Conservation (phyloP, 2,797 vertebrate species). For the Silurus aristotelis region DNA sequence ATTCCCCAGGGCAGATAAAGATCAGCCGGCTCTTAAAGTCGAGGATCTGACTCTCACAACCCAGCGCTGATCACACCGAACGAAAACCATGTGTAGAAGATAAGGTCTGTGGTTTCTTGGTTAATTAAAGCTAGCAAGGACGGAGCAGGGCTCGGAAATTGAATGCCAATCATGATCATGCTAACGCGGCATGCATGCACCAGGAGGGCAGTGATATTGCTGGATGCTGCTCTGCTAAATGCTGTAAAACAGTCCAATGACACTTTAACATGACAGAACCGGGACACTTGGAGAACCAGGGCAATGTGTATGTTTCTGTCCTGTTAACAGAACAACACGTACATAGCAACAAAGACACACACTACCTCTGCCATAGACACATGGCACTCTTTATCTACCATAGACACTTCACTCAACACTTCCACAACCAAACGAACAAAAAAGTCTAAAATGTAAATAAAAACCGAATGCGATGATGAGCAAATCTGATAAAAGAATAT, state of each 20-base stretch:
- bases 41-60: constrained; percentile 61
- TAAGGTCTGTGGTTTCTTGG: constrained; percentile 70
- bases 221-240: background rate
- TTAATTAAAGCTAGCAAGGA: constrained; percentile 72
- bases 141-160: constrained; percentile 55
- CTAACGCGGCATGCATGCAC: background rate
- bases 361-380: background rate
- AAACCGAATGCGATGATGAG: no score
- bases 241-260: constrained; percentile 9
- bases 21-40: constrained; percentile 51
- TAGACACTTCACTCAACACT: background rate
- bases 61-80: constrained; percentile 70
- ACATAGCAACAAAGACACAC: background rate
- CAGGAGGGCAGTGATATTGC: background rate
- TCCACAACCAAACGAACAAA: background rate
- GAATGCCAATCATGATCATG: constrained; percentile 62
- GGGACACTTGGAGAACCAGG: constrained; percentile 44
- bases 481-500: no score
- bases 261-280: constrained; percentile 62
- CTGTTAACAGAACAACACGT: constrained; percentile 28
- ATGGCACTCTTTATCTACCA: background rate
- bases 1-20: constrained; percentile 50
- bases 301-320: constrained; percentile 35
- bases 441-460: no score
- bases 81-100: constrained; percentile 68